phyloP scores from a whole-genome alignment of 2,888 invertebrate genomes.

The Agapostemon virescens region DNA sequence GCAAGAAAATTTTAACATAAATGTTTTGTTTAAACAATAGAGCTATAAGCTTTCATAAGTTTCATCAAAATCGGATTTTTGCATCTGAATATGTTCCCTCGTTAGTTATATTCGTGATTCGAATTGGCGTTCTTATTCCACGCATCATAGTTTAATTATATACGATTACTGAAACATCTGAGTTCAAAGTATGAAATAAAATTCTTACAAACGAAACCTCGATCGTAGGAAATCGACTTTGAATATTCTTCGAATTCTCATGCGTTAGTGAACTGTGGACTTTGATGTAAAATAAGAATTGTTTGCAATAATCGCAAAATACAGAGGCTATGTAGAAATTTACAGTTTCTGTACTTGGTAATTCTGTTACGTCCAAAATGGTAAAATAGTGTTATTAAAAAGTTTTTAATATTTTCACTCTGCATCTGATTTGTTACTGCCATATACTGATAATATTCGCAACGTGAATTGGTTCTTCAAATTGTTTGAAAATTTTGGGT shows the following conservation, averaged over 20 bases:
- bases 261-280: not conserved
- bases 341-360: not conserved
- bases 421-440: too few species aligned
- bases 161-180: not conserved
- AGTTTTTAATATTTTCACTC: too few species aligned
- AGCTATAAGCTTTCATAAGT: too few species aligned
- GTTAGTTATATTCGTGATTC: too few species aligned
- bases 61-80: too few species aligned
- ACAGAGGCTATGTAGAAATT: not conserved
- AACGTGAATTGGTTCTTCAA: too few species aligned
- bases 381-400: too few species aligned
- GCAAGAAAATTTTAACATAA: too few species aligned
- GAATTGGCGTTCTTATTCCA: not conserved
- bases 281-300: not conserved
- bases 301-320: not conserved
- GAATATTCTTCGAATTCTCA: not conserved
- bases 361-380: too few species aligned
- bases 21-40: too few species aligned
- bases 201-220: not conserved
- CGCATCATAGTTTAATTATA: not conserved
- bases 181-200: not conserved
- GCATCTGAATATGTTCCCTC: too few species aligned
- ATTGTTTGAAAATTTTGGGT: not conserved
- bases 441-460: too few species aligned
- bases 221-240: not conserved